Evolutionary conservation across 2,113 vertebrate genomes (phyloP), one percentile per base, ranked within the genome.

Genomic region (Microcebus ravelobensis): DNA sequence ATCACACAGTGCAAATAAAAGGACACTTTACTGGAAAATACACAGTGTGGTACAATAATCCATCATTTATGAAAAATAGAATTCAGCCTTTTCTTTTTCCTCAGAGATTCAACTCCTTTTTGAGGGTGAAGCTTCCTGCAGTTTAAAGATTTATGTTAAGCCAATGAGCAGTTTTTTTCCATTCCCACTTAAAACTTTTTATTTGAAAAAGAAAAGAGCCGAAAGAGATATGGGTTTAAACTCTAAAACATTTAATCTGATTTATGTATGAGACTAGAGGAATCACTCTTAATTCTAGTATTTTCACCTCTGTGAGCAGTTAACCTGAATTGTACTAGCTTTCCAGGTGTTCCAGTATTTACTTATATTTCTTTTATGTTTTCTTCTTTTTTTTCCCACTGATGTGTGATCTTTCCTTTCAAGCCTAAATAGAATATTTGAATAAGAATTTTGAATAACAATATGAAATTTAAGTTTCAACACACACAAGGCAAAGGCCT

Each of bases 11-110:
- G 98, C 97, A 98, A 98, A 98, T 98, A 98, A 99, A 99, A 98
- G 97, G 98, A 99, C 98, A 98, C 97, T 99, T 99, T 99, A 99
- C 98, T 99, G 98, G 99, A 99, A 99, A 98, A 98, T 98, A 98
- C 98, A 98, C 97, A 98, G 97, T 98, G 97, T 98, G 98, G 97
- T 98, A 98, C 96, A 97, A 98, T 98, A 99, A 99, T 99, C 98
- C 98, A 99, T 99, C 98, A 98, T 98, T 98, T 98, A 98, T 98
- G 97, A 98, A 99, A 99, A 98, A 98, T 98, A 98, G 97, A 98
- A 98, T 98, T 98, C 98, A 98, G 97, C 84, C 97, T 98, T 98
- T 98, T 98, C 98, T 98, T 98, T 97, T 95, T 93, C 96, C 97
- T 98, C 87, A 94, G 96, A 98, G 98, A 98, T 97, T 97, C 98